Percentiles rank a stretch among this genome's conserved stretches.
phyloP scores from a whole-genome alignment of 2,888 invertebrate species.

The Keiferia lycopersicella region DNA sequence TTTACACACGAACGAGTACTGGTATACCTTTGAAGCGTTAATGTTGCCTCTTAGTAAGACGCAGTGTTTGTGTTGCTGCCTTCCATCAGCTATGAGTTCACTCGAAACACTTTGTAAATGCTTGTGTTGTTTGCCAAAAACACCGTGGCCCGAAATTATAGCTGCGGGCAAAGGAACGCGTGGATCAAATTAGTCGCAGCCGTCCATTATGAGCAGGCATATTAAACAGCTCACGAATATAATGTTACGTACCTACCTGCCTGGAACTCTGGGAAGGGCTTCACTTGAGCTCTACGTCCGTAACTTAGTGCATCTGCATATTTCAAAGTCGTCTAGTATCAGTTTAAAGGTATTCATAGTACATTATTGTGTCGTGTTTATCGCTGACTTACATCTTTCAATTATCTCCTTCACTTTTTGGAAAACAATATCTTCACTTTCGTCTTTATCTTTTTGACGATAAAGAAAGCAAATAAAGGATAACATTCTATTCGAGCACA shows the following conservation, averaged over 20 bases:
- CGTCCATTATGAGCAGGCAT: constrained; percentile 34
- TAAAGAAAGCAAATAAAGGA: constrained; percentile 40
- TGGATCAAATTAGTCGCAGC: constrained; percentile 35
- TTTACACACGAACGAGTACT: constrained; percentile 9
- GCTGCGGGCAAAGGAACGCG: constrained; percentile 30
- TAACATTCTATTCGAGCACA: constrained; percentile 33
- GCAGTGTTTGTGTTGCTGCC: constrained; percentile 28
- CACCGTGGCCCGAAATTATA: constrained; percentile 27
- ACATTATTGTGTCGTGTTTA: not conserved
- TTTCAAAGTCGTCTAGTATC: not conserved
- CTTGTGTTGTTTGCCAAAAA: constrained; percentile 28
- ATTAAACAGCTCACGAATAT: constrained; percentile 34
- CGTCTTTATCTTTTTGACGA: constrained; percentile 35
- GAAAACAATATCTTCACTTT: constrained; percentile 17
- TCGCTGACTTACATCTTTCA: not conserved
- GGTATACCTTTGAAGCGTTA: constrained; percentile 31
- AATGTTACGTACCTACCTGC: constrained; percentile 28
- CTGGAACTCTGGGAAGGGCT: constrained; percentile 24
- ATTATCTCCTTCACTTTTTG: constrained; percentile 2
- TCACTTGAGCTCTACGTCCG: constrained; percentile 21
- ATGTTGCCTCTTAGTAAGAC: constrained; percentile 15
- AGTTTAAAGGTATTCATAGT: not conserved
- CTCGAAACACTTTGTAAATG: constrained; percentile 22
- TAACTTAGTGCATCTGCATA: constrained; percentile 7
- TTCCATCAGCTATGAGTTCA: constrained; percentile 31